These are phyloP conservation scores for Plectropomus leopardus DNA, from an alignment of 2,113 vertebrate species.

Conservation along the genomic window DNA sequence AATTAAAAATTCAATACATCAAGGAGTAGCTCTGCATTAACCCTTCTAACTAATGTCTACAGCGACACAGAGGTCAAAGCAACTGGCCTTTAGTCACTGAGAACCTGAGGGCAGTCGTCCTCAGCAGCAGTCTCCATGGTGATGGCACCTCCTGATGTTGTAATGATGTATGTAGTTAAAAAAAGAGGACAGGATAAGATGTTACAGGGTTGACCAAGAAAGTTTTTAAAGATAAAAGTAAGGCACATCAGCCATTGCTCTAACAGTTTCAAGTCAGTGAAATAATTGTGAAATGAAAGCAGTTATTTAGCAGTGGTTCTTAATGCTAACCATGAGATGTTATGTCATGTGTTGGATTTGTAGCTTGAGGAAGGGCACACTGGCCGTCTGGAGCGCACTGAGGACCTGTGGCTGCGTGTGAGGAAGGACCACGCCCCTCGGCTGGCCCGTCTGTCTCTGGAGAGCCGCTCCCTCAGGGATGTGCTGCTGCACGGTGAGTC, in stretches of 20 bases:
- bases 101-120: background rate
- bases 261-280: background rate
- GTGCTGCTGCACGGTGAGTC: constrained; percentile 91
- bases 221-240: background rate
- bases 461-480: constrained; percentile 96
- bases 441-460: constrained; percentile 93
- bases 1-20: background rate
- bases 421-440: constrained; percentile 97
- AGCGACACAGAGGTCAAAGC: background rate
- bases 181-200: background rate
- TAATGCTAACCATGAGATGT: constrained; percentile 12
- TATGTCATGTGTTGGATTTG: constrained; percentile 28
- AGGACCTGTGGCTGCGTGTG: constrained; percentile 96
- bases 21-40: background rate
- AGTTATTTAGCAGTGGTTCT: background rate
- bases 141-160: background rate
- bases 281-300: background rate
- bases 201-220: background rate
- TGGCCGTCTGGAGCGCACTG: constrained; percentile 96
- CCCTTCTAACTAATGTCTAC: background rate
- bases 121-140: background rate
- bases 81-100: constrained; percentile 2
- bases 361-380: constrained; percentile 97
- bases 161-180: background rate
- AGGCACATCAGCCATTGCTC: background rate